Evolutionary conservation across 2,113 vertebrate genomes (phyloP), one percentile per base, ranked within the genome.

Genomic region (Scolopax mira): DNA sequence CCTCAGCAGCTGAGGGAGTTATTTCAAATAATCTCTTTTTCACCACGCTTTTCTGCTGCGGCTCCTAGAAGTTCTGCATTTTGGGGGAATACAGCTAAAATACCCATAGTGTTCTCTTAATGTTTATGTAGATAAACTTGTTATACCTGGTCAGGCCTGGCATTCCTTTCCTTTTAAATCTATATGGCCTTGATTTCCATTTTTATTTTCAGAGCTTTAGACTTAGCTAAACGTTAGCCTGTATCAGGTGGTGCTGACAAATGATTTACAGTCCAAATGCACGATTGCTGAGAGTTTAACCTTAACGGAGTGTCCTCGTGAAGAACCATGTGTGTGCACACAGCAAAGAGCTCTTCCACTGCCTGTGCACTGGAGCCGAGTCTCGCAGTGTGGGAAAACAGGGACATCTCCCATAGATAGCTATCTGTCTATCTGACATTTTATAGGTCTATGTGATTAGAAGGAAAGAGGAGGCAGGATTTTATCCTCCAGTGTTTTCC

Each of bases 331-430:
- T 3, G 33, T 18, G 44, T 60, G 72, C 8, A 0, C 42, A 14
- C 1, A 3, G 51, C n/a, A n/a, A 28, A 66, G 39, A 60, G 58
- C 42, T 70, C 62, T 41, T 30, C 44, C 23, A 18, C 49, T 10
- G 21, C 22, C 0, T 4, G 3, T 4, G 28, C 2, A 2, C 35
- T 13, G 22, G 66, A 61, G 69, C 61, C 2, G 9, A 62, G 42
- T 57, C 62, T 49, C 22, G 0, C 8, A 24, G 7, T 3, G 10
- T 33, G 41, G 64, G 18, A n/a, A 27, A 58, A 28, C 3, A 23
- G 69, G 78, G 35, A 17, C 23, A 9, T 18, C 23, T 87, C 33
- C 33, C 17, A 1, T 18, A 18, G 64, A 3, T 58, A 6, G 7
- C 30, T 82, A 24, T 15, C 33, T 44, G 13, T 8, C 30, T 82